Conservation (phyloP, 2,113 vertebrate genomes). For the Nothoprocta perdicaria region DNA sequence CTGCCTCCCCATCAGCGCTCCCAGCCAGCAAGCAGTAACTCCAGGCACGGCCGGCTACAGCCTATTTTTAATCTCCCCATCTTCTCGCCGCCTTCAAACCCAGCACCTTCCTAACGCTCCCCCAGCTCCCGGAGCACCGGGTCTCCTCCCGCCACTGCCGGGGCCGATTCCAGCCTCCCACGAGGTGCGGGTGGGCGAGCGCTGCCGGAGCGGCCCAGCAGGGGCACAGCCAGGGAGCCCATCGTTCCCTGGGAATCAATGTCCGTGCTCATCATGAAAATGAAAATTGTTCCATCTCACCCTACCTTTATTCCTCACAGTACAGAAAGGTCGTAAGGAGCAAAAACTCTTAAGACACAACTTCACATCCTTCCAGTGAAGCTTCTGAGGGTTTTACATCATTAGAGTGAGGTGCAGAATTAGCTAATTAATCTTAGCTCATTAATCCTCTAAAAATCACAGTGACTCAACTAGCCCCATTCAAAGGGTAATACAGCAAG, state of each 20-base stretch:
- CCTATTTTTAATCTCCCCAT: constrained; percentile 33
- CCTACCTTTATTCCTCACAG: constrained; percentile 16
- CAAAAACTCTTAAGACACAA: constrained; percentile 1
- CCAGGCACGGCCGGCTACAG: neutral
- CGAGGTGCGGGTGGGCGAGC: neutral
- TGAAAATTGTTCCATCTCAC: neutral
- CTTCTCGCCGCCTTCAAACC: neutral
- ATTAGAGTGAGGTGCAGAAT: constrained; percentile 19
- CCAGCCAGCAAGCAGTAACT: neutral
- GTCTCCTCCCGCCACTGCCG: rapidly evolving
- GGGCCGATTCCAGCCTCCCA: neutral
- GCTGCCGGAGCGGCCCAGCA: neutral
- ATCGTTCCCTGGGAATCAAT: neutral
- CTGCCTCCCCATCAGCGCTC: neutral
- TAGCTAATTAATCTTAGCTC: constrained; percentile 38
- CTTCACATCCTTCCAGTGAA: constrained; percentile 37
- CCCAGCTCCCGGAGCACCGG: neutral
- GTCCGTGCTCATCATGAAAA: neutral
- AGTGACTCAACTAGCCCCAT: constrained; percentile 20
- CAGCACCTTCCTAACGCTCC: neutral
- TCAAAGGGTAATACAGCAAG: constrained; percentile 5
- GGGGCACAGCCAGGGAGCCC: neutral
- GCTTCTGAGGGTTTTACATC: constrained; percentile 39
- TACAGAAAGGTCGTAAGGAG: neutral
- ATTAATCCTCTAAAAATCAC: neutral